These are phyloP conservation scores for Myzus persicae DNA, from an alignment of 1,140 invertebrate species.

Conservation along the genomic window DNA sequence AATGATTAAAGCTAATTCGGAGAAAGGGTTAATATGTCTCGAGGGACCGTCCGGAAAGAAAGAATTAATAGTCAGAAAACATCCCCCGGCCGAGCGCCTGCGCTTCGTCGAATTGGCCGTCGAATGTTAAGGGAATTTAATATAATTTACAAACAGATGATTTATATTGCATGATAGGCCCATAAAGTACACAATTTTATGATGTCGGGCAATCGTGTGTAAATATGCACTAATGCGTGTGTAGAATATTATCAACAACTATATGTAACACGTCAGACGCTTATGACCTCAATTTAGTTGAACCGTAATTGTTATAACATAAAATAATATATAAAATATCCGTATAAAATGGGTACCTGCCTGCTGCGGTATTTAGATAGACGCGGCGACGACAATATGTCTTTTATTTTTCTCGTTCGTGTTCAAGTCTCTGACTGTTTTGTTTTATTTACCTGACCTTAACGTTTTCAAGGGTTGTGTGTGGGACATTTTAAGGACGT, in stretches of 20 bases:
- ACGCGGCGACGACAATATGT: neutral
- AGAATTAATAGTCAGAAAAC: slow-evolving; percentile 1
- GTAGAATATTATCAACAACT: too few species aligned
- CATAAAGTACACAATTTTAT: too few species aligned
- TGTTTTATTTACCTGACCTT: neutral
- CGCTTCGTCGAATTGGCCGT: neutral
- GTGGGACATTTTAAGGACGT: too few species aligned
- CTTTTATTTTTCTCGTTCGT: neutral
- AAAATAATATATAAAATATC: neutral
- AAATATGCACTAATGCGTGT: too few species aligned
- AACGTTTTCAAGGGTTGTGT: too few species aligned
- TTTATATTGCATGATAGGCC: too few species aligned
- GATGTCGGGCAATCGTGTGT: too few species aligned
- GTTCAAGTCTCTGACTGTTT: neutral
- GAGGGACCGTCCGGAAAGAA: neutral
- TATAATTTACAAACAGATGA: neutral
- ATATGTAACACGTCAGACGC: too few species aligned
- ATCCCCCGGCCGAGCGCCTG: neutral
- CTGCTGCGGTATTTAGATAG: too few species aligned
- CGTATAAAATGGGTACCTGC: too few species aligned
- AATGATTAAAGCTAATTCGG: slow-evolving; percentile 8
- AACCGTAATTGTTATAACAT: neutral
- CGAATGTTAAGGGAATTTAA: neutral
- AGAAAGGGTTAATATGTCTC: neutral
- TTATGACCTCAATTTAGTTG: too few species aligned